Evolutionary conservation across 92 coral and sea anemone genomes (phyloP), one percentile per base, ranked within the genome.

Genomic region (Palythoa grandiflora): DNA sequence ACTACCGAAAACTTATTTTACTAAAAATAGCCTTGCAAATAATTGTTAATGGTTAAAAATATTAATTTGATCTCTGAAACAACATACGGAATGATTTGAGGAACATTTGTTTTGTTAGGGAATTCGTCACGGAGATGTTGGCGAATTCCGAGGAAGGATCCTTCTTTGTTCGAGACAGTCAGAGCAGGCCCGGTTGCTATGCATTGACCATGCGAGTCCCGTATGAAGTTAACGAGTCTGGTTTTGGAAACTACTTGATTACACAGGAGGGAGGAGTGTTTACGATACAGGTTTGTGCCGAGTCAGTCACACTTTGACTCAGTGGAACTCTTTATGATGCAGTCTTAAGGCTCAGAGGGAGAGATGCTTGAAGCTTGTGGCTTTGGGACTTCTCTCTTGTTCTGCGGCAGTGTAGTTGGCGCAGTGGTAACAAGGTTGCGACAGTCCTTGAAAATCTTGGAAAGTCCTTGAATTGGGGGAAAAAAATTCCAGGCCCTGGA

Each of bases 111-210:
- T 21, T 63, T 10, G 83, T 1, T 66, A 96, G 99, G 91, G 99
- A 96, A 77, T 93, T 93, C 81, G 93, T 93, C 6, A 78, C 91
- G 20, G 99, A 96, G 81, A 94, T 96, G 99, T 77, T 96, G 48
- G 93, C 95, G 71, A 78, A 91, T 14, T 94, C 99, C 11, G 99
- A 96, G 71, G 95, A 93, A 38, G 99, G 99, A 1, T 85, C 99
- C 3, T 96, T 96, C 84, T 96, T 96, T 88, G 99, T 96, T 59
- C 96, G 99, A 44, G 96, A 96, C 90, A 96, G 99, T 87, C 99
- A 96, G 78, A 96, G 98, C 80, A 74, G 89, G 73, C 98, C 95
- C 38, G 99, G 99, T 7, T 93, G 96, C 73, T 96, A 80, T 83
- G 99, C 99, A 0, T 83, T 96, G 74, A 96, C 99, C 13, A 92